Evolutionary conservation across 2,797 vertebrate genomes (phyloP), one percentile per base, ranked within the genome.

Genomic region (Champsocephalus gunnari): DNA sequence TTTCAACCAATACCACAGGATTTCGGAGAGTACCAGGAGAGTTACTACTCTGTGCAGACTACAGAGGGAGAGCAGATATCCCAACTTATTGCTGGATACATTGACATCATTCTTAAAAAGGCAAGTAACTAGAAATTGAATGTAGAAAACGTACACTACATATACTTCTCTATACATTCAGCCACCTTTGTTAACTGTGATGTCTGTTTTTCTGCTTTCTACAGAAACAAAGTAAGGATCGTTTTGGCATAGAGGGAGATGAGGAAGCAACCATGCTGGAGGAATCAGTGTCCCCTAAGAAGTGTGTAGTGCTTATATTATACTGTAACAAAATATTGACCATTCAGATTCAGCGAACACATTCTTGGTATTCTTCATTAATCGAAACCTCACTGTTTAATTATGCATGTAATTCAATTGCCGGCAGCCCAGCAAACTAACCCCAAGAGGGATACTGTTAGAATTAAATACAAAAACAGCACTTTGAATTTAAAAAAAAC

Each of bases 71-170:
- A 99, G 65, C 98, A 99, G 88, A 99, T 99, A 93, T 99, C 98
- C 17, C 98, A 99, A 71, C 95, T 99, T 66, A 99, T 99, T 73
- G 98, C 98, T 44, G 98, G 98, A 75, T 99, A 99, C 84, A 99
- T 99, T 53, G 98, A 99, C 89, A 99, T 99, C 84, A 99, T 99
- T 88, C 96, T 99, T 5, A 99, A 99, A 90, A 99, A 99, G 96
- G 98, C 95, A 87, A 93, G 92, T 88, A 3, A 66, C 68, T 62
- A 9, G 50, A 58, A 50, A 13, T 21, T 13, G 0, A 38, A 19
- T 14, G 4, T 44, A 3, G 66, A 38, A 28, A 41, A 58, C 41
- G 2, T 6, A 28, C 11, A 0, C n/a, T 48, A 3, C 3, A 21
- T 63, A 0, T 9, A 9, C 3, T 34, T 58, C 34, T 53, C 24